Conservation (phyloP, 2,113 vertebrate genomes). For the Empidonax traillii region DNA sequence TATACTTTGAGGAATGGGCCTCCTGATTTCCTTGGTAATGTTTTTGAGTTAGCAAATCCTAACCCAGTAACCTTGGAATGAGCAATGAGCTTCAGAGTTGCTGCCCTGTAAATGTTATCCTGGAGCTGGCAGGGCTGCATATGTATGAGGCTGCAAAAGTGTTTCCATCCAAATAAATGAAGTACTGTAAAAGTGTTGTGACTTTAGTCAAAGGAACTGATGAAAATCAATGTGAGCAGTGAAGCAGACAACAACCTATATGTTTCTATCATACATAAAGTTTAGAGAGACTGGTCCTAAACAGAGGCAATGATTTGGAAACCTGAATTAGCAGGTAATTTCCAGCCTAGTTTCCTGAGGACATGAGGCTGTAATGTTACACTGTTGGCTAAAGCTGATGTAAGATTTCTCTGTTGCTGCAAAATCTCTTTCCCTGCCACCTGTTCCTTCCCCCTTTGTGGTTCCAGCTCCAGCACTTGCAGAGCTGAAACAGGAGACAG, state of each 20-base stretch:
- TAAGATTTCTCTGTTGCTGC: not conserved
- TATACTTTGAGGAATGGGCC: not conserved
- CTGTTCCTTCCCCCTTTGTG: not conserved
- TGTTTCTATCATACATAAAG: not conserved
- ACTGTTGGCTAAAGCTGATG: not conserved
- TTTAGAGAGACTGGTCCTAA: not conserved
- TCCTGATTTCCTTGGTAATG: not conserved
- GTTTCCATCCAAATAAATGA: not conserved
- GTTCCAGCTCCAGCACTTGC: not conserved
- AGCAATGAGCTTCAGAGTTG: not conserved
- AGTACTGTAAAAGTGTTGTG: not conserved
- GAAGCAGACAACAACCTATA: not conserved
- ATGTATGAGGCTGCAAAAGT: not conserved
- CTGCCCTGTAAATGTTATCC: not conserved
- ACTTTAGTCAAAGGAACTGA: not conserved
- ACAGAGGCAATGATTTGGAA: not conserved
- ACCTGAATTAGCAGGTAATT: not conserved
- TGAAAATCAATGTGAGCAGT: not conserved
- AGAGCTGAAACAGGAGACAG: not conserved
- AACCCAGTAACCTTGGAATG: not conserved
- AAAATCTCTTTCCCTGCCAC: not conserved
- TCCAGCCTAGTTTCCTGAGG: slow-evolving; percentile 6
- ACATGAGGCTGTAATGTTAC: not conserved
- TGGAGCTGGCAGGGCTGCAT: slow-evolving; percentile 11
- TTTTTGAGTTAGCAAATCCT: slow-evolving; percentile 33